A percentile compares a stretch with the other conserved stretches of the same genome.
phyloP scores from a whole-genome alignment of 2,888 invertebrate species.

The Danaus chrysippus region DNA sequence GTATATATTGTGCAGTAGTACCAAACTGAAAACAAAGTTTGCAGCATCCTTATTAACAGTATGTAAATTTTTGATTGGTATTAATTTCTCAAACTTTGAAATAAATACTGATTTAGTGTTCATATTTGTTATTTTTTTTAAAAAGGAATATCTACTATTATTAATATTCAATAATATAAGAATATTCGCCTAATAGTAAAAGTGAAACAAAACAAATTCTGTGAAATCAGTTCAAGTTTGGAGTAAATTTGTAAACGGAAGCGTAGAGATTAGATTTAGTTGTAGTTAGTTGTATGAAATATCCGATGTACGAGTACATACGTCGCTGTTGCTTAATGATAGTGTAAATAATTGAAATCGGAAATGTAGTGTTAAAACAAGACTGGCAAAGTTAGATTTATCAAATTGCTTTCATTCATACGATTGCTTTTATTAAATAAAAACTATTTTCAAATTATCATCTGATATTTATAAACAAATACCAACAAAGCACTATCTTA shows the following conservation, averaged over 20 bases:
- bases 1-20: too few species aligned
- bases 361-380: constrained; percentile 39
- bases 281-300: constrained; percentile 10
- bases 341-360: too few species aligned
- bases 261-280: constrained; percentile 9
- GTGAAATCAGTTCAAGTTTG: constrained; percentile 15
- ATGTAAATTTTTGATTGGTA: too few species aligned
- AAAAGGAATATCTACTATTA: neutral
- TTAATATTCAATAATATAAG: neutral
- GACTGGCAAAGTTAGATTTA: constrained; percentile 35
- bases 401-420: too few species aligned
- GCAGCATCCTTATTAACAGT: too few species aligned
- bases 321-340: constrained; percentile 34
- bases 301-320: constrained; percentile 17
- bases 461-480: too few species aligned
- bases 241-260: constrained; percentile 9
- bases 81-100: too few species aligned
- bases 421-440: too few species aligned
- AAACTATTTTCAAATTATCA: too few species aligned
- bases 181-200: neutral
- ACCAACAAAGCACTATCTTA: too few species aligned
- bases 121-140: neutral
- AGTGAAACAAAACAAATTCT: constrained; percentile 10
- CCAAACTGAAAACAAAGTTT: too few species aligned
- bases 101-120: too few species aligned